phyloP scores from a whole-genome alignment of 2,888 invertebrate genomes.

The Pandemis corylana region DNA sequence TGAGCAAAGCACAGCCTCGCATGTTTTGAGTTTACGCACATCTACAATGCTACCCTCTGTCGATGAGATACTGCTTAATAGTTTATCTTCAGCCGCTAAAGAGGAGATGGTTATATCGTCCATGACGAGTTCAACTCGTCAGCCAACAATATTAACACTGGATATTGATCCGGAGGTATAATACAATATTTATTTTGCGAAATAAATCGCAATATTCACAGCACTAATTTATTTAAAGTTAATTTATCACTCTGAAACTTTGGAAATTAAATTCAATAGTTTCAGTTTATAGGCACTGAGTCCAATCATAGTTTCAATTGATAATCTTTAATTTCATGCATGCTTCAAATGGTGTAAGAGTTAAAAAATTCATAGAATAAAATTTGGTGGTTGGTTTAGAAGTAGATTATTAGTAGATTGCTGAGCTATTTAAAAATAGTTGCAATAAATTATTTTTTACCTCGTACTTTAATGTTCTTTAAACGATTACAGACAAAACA shows the following conservation, averaged over 20 bases:
- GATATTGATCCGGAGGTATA: constrained; percentile 87
- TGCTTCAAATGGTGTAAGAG: constrained; percentile 28
- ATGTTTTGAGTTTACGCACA: constrained; percentile 84
- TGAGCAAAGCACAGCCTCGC: constrained; percentile 84
- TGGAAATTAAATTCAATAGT: neutral
- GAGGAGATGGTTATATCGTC: constrained; percentile 84
- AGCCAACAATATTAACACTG: constrained; percentile 85
- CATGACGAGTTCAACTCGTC: constrained; percentile 80
- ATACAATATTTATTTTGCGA: constrained; percentile 66
- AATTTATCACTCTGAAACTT: constrained; percentile 41
- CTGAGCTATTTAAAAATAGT: constrained; percentile 33
- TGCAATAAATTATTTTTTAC: constrained; percentile 10
- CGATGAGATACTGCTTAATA: constrained; percentile 86
- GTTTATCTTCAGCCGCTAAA: constrained; percentile 86
- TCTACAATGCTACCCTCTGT: constrained; percentile 85
- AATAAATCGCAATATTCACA: constrained; percentile 53
- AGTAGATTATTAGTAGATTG: constrained; percentile 31
- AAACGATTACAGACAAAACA: constrained; percentile 80
- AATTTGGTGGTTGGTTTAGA: constrained; percentile 32
- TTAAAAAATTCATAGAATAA: neutral
- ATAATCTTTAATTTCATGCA: constrained; percentile 26
- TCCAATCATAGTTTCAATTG: constrained; percentile 20
- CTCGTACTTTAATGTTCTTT: constrained; percentile 40
- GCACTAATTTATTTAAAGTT: constrained; percentile 47
- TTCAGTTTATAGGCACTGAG: constrained; percentile 18